Base-by-base conservation (phyloP, 2,888 invertebrate genomes). In the Rugalucina vietnamica region DNA sequence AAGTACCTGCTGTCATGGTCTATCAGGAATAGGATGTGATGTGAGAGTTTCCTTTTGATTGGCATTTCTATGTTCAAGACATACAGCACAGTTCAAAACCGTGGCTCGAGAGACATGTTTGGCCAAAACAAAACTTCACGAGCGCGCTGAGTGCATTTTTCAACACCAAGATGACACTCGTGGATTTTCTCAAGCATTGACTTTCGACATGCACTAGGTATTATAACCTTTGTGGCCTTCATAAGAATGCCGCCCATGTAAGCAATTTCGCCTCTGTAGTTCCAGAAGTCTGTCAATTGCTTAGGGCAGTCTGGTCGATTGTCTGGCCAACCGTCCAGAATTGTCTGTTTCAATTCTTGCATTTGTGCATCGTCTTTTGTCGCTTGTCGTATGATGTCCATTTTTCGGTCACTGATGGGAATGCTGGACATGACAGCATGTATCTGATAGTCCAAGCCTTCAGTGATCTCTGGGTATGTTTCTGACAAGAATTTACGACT, bases 271-370 rank as follows among this genome's bases (percentile, higher is more conserved):
- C 85, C 82, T 12, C 80, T 54, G 36, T 49, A 75, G 70, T 82
- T 84, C 82, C 82, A 84, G 37, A 37, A 82, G 2, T 79, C 79
- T 37, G 74, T 4, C 0, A 79, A 24, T 5, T 74, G 27, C 39
- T n/a, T 32, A 5, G 79, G 79, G 50, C 85, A 85, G n/a, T 80
- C 69, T 3, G 14, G 3, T 1, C 82, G 34, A 39, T 80, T 50
- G 0, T 84, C 81, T 21, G 82, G 79, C 85, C 87, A 89, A 49
- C 89, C 86, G 73, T 76, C 32, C 4, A 76, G 34, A 4, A 89
- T 79, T 10, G 72, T 60, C 10, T 57, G 54, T 34, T 43, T 80
- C 5, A 84, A 74, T 0, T n/a, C 37, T 39, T 80, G 36, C 37
- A 88, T 76, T 34, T 88, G 70, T 36, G 21, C 0, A n/a, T 84